Evolutionary conservation across 2,113 vertebrate genomes (phyloP).

Genomic region (Pandion haliaetus): DNA sequence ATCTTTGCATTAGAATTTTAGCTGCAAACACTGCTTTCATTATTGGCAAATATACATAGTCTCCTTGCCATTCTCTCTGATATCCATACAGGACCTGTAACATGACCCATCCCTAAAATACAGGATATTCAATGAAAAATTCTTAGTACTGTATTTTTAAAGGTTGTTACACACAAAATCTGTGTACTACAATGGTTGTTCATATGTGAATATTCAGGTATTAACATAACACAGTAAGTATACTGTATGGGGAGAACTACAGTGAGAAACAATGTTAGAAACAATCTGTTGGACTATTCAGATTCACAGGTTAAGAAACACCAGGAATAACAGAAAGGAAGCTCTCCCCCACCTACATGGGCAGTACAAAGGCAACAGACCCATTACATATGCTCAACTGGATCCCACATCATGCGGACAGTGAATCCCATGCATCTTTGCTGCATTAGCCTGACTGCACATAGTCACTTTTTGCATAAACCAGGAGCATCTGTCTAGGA

Average conservation of each 20-base stretch:
- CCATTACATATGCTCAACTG: background rate
- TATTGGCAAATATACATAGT: background rate
- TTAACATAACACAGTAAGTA: background rate
- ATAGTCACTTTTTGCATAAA: background rate
- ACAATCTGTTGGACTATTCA: background rate
- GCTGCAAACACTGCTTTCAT: background rate
- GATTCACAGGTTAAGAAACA: background rate
- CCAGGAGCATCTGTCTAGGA: background rate
- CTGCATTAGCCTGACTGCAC: background rate
- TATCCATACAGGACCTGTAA: background rate
- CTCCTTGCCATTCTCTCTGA: background rate
- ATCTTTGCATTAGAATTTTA: background rate
- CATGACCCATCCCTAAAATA: background rate
- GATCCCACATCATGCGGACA: background rate
- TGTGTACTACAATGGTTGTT: background rate
- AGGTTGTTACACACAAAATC: background rate
- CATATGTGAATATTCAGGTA: background rate
- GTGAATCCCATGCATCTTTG: background rate
- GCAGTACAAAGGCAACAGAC: background rate
- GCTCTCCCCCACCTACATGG: background rate
- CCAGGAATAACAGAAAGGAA: background rate
- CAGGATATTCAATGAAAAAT: background rate
- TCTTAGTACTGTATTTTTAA: background rate
- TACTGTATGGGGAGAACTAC: background rate
- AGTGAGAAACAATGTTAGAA: background rate